phyloP scores from a whole-genome alignment of 30 jellyfish, hydroid and myxozoan species.

The Haliclystus octoradiatus region DNA sequence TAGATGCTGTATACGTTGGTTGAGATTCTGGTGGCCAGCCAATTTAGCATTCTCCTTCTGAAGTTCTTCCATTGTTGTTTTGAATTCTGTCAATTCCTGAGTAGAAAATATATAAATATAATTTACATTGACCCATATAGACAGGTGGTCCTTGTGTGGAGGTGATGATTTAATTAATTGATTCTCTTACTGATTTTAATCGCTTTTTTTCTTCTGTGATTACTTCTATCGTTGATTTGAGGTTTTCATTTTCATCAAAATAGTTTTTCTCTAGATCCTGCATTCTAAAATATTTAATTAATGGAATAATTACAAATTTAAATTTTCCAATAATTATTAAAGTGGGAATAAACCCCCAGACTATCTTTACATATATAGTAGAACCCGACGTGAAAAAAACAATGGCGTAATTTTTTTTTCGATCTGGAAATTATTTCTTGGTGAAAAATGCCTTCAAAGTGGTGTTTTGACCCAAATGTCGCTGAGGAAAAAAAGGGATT shows the following conservation, averaged over 20 bases:
- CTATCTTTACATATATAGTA: no score
- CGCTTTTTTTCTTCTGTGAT: conserved; percentile 74
- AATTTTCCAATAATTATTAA: background rate
- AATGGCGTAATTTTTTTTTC: no score
- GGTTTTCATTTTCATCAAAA: conserved; percentile 57
- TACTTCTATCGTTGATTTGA: conserved; percentile 57
- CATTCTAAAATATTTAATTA: conserved; percentile 34
- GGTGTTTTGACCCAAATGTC: no score
- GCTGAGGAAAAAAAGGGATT: no score
- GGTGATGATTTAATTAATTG: background rate
- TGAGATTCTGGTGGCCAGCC: conserved; percentile 82
- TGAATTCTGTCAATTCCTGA: conserved; percentile 34
- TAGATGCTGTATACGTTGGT: conserved; percentile 66
- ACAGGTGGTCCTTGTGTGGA: background rate
- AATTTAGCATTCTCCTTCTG: conserved; percentile 58
- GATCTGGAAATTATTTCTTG: no score
- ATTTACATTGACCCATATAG: background rate
- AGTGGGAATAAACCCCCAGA: no score
- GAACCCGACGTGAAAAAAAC: no score
- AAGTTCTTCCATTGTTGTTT: conserved; percentile 11
- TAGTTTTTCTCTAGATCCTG: conserved; percentile 65
- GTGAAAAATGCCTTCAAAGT: no score
- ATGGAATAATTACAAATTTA: background rate
- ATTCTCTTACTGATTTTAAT: conserved; percentile 15
- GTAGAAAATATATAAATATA: background rate